A percentile compares a stretch with the other conserved stretches of the same genome.
phyloP scores from a whole-genome alignment of 2,113 vertebrate species.

The Anthoscopus minutus region DNA sequence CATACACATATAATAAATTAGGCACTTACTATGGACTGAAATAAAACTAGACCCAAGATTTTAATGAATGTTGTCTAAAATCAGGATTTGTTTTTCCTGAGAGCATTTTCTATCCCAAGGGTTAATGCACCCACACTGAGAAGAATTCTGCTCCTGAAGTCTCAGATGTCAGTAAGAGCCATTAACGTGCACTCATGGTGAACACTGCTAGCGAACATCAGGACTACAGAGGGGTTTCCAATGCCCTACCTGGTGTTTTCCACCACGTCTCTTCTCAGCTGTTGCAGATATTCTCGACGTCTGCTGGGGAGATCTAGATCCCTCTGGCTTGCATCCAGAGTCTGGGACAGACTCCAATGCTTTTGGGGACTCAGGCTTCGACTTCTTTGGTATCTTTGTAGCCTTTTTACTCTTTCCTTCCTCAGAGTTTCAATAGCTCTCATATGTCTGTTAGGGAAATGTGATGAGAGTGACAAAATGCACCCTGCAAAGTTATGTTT shows the following conservation, averaged over 20 bases:
- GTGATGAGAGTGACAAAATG: background rate
- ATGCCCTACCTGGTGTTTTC: conserved; percentile 76
- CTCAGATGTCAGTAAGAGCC: background rate
- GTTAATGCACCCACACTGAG: background rate
- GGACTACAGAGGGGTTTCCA: background rate
- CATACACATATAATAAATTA: background rate
- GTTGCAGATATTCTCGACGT: conserved; percentile 78
- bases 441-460: conserved; percentile 71
- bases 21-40: background rate
- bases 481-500: background rate
- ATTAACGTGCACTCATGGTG: accelerated
- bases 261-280: conserved; percentile 79
- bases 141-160: background rate
- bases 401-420: conserved; percentile 76
- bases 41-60: background rate
- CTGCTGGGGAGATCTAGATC: conserved; percentile 71
- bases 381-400: conserved; percentile 74
- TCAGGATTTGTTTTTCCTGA: background rate
- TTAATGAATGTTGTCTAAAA: background rate
- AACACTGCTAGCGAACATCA: background rate
- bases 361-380: conserved; percentile 86
- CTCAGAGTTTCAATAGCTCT: conserved; percentile 77
- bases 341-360: conserved; percentile 50
- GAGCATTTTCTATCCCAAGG: background rate
- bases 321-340: conserved; percentile 26